These are phyloP conservation scores for Trissolcus brochymenae DNA, from an alignment of 2,888 invertebrate genomes.

Conservation along the genomic window DNA sequence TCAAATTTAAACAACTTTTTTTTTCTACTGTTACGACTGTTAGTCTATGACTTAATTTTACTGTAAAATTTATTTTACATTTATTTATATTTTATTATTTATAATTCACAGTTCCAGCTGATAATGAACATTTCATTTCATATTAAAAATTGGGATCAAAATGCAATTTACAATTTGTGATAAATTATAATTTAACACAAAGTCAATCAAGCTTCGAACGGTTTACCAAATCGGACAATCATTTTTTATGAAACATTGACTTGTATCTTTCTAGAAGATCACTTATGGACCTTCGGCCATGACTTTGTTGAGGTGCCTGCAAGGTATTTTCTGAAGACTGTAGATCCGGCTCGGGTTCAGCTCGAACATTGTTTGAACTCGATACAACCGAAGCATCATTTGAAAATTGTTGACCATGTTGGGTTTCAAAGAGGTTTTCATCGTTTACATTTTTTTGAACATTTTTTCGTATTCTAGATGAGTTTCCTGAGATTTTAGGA, in stretches of 20 bases:
- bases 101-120: too few species aligned
- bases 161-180: neutral
- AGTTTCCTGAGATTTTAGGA: neutral
- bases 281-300: slow-evolving; percentile 66
- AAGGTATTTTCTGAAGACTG: neutral
- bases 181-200: too few species aligned
- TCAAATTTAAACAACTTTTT: too few species aligned
- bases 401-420: neutral
- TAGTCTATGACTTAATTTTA: too few species aligned
- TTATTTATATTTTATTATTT: too few species aligned
- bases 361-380: neutral
- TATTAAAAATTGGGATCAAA: too few species aligned
- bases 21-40: too few species aligned
- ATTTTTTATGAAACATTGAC: slow-evolving; percentile 6
- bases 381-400: too few species aligned
- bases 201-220: too few species aligned
- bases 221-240: neutral
- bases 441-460: neutral
- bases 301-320: too few species aligned
- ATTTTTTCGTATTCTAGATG: neutral
- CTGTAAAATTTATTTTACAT: too few species aligned
- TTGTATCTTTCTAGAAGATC: slow-evolving; percentile 72
- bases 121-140: too few species aligned
- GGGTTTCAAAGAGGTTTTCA: neutral
- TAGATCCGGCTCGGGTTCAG: neutral